These are phyloP conservation scores for Porphyrio hochstetteri DNA, from an alignment of 2,113 vertebrate species.

Conservation along the genomic window DNA sequence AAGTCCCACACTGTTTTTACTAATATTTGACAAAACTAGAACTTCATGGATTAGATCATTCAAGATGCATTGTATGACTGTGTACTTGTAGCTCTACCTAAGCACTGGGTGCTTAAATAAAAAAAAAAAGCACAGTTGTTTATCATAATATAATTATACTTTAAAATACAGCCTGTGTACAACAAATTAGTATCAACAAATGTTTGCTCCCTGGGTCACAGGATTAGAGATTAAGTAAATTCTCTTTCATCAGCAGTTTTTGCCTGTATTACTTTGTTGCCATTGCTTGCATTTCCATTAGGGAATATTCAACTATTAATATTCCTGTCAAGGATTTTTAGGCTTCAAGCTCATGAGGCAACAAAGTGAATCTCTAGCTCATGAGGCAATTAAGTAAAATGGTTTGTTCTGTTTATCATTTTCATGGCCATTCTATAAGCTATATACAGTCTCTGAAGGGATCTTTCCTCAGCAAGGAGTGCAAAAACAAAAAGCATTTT, in stretches of 20 bases:
- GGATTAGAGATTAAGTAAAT: slow-evolving; percentile 24
- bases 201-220: slow-evolving; percentile 27
- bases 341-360: slow-evolving; percentile 1
- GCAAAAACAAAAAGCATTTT: background rate
- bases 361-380: background rate
- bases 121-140: background rate
- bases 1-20: background rate
- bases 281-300: background rate
- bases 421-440: background rate
- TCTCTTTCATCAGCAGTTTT: slow-evolving; percentile 17
- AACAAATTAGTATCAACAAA: slow-evolving; percentile 31
- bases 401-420: background rate
- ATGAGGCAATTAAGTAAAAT: background rate
- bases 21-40: background rate
- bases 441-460: background rate
- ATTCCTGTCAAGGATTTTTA: slow-evolving; percentile 29
- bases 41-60: background rate
- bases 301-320: background rate
- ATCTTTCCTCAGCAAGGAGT: background rate
- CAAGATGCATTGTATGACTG: background rate
- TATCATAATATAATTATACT: background rate
- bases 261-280: slow-evolving; percentile 14
- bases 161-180: background rate
- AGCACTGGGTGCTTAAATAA: background rate
- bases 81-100: background rate